Conservation (phyloP, 2,113 vertebrate genomes). For the Tragelaphus scriptus region DNA sequence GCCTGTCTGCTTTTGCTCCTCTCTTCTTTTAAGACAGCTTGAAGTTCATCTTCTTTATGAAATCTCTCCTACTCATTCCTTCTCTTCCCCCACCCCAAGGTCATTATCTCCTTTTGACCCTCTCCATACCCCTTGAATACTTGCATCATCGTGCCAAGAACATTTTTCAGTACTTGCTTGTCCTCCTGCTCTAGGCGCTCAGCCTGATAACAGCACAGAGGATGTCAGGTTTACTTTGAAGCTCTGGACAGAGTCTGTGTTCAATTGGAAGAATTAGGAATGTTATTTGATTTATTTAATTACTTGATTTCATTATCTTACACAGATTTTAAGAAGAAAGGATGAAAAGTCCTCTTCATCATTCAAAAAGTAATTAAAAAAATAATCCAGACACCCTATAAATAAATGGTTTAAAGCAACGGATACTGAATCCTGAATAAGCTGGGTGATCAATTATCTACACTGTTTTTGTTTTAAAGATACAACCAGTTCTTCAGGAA, state of each 20-base stretch:
- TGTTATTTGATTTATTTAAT: constrained; percentile 20
- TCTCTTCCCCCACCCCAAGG: neutral
- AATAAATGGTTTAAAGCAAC: neutral
- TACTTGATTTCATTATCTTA: constrained; percentile 10
- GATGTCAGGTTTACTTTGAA: neutral
- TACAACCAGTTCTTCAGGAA: neutral
- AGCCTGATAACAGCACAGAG: neutral
- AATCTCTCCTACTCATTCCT: neutral
- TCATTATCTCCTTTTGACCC: neutral
- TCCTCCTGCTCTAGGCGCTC: neutral
- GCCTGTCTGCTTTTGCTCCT: neutral
- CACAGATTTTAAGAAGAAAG: neutral
- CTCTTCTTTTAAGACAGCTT: neutral
- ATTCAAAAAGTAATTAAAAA: neutral
- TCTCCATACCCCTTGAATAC: neutral
- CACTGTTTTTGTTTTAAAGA: neutral
- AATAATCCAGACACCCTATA: neutral
- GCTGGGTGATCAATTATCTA: neutral
- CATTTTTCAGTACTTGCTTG: neutral
- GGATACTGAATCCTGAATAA: neutral
- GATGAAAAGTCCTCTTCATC: neutral
- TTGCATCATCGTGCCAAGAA: neutral
- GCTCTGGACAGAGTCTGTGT: neutral
- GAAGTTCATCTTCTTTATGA: neutral
- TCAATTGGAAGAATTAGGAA: neutral